Base-by-base conservation (phyloP, 2,888 invertebrate genomes). In the Deilephila elpenor region DNA sequence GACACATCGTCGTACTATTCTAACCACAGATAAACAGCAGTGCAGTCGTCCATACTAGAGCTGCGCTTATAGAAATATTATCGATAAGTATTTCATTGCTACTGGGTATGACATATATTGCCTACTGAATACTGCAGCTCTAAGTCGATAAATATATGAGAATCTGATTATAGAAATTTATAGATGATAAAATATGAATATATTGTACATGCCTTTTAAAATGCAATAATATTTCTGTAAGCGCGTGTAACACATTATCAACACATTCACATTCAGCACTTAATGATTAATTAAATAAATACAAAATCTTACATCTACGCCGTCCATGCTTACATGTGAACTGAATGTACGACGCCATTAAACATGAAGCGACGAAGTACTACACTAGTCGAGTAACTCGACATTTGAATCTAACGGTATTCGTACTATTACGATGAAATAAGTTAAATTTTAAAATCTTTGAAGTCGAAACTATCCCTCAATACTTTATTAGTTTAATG, bases 221-320 rank as follows among this genome's bases (percentile, higher is more conserved):
- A 11, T 51, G 25, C 17, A 6, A 67, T 25, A 67, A 51, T 37
- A 37, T 8, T 67, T 25, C 73, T 75, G 76, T 76, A 79, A 81
- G 70, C 74, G 51, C 74, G 73, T 62, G 82, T 81, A 72, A 75
- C 62, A 74, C 75, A 70, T 70, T 70, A 73, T 59, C 73, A 70
- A 77, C 71, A 67, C 67, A 62, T 62, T 67, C 25, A 78, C 82
- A 76, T 75, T 76, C 77, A 90, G 88, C 88, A 85, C 91, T 89
- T 91, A 87, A 84, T 7, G 44, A 51, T 51, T 67, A 67, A 44
- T 67, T 75, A 82, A 90, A 91, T 90, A 90, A 90, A 91, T 91
- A 91, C 86, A 88, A 87, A 84, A 83, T 74, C 84, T 84, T 84
- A 87, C 74, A 60, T 77, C 80, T 86, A 82, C 74, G 76, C 76